Base-by-base conservation (phyloP, 2,113 vertebrate species). In the Protomyctophum bolini region DNA sequence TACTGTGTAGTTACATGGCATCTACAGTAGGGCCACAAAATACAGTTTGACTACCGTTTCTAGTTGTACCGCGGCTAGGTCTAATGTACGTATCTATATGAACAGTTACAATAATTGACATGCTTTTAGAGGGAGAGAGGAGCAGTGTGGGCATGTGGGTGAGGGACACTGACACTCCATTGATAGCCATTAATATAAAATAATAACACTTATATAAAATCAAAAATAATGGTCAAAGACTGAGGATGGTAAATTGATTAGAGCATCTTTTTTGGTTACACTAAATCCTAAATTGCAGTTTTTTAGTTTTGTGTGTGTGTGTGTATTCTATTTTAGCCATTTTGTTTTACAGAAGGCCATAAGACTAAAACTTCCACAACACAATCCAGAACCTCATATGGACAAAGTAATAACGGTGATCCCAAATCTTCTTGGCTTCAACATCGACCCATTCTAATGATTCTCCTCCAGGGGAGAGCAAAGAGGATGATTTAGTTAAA, bases 101-200 rank as follows among this genome's bases (percentile, higher is more conserved):
- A 21, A 92, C 87, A 92, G 83, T 80, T 70, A 89, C 57, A 83
- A 84, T 89, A 52, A 64, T 84, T 29, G 56, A 85, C 92, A 94
- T 93, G 93, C 92, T 90, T 86, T 81, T 62, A 89, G 89, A 92
- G 86, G 90, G 88, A 90, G 89, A 93, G 86, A 93, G 92, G 91
- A 90, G 91, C 89, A 90, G 90, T 91, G 92, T 92, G 91, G 33
- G 91, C 90, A 93, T 92, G 92, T 93, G 91, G 91, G 91, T 92
- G 86, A 91, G 89, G 91, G 91, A 94, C 93, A 89, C 86, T 86
- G 89, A 93, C 90, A 94, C 85, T 93, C 92, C 93, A 94, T 89
- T 92, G 80, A 94, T 91, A 94, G 89, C 91, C 92, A 94, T 90
- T 89, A 84, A 93, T 91, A 92, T 87, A 91, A 92, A 93, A 90